Evolutionary conservation across 2,113 vertebrate species (phyloP).

Genomic region (Thinocorus orbignyianus): DNA sequence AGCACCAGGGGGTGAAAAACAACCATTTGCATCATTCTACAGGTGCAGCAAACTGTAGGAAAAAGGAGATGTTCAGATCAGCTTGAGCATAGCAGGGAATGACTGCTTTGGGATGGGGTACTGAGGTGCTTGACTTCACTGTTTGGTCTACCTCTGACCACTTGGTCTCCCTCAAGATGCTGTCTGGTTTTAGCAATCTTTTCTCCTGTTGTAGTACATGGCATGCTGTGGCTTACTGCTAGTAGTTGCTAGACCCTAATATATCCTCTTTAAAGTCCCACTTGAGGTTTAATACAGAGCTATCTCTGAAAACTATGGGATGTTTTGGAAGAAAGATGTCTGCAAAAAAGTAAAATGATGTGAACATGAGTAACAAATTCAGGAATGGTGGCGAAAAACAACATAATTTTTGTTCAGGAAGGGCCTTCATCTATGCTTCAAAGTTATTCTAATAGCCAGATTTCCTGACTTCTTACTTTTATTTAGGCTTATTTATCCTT

Average conservation of each 20-base stretch:
- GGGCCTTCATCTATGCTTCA: neutral
- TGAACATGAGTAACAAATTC: neutral
- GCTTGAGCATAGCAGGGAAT: neutral
- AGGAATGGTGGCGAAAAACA: neutral
- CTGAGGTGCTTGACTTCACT: neutral
- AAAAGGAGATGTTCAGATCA: neutral
- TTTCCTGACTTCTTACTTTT: neutral
- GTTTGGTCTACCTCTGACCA: neutral
- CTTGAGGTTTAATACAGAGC: no score
- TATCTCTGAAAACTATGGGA: rapidly evolving
- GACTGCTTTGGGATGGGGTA: neutral
- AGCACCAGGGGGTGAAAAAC: neutral
- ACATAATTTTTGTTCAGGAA: neutral
- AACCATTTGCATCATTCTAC: neutral
- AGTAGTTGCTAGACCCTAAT: neutral
- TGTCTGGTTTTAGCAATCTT: neutral
- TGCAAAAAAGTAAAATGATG: neutral
- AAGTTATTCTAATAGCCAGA: neutral
- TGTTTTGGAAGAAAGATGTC: neutral
- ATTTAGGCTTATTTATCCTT: neutral
- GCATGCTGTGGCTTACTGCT: neutral
- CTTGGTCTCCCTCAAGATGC: neutral
- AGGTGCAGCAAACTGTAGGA: neutral
- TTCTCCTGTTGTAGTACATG: neutral
- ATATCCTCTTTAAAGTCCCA: neutral